A percentile compares a stretch with the other conserved stretches of the same genome.
Evolutionary conservation across 2,888 invertebrate species (phyloP).

Genomic region (Pterostichus madidus): DNA sequence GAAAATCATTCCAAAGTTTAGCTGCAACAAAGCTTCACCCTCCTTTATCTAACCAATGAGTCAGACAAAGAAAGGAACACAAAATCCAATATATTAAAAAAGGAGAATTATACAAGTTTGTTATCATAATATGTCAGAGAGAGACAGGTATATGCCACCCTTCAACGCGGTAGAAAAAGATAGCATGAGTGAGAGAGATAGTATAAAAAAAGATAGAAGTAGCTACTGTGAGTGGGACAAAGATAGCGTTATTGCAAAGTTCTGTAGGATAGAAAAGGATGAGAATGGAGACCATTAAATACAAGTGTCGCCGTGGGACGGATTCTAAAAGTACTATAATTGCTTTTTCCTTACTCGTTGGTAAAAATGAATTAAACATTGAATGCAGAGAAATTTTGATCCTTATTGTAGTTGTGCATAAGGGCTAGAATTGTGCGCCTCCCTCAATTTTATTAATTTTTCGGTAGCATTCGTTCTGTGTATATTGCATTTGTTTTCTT

Average conservation of each 20-base stretch:
- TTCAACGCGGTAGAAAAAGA: too few species aligned
- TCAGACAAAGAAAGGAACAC: slow-evolving; percentile 40
- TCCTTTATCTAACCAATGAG: slow-evolving; percentile 6
- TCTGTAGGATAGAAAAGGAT: not conserved
- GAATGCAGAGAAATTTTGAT: slow-evolving; percentile 56
- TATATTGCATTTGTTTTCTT: slow-evolving; percentile 30
- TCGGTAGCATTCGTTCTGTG: not conserved
- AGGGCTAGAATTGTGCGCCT: slow-evolving; percentile 39
- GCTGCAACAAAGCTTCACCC: slow-evolving; percentile 17
- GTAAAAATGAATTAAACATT: slow-evolving; percentile 69
- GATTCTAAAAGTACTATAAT: slow-evolving; percentile 78
- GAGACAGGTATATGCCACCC: slow-evolving; percentile 13
- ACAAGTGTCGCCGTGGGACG: slow-evolving; percentile 82
- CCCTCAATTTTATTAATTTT: slow-evolving; percentile 64
- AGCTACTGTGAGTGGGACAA: slow-evolving; percentile 16
- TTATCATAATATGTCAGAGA: slow-evolving; percentile 63
- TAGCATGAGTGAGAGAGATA: not conserved
- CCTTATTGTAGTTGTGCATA: slow-evolving; percentile 47
- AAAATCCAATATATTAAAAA: slow-evolving; percentile 66
- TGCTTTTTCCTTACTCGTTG: slow-evolving; percentile 74
- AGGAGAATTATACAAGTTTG: slow-evolving; percentile 62
- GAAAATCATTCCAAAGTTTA: too few species aligned
- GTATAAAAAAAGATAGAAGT: not conserved
- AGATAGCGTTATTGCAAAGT: not conserved
- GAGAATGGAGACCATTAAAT: slow-evolving; percentile 79